phyloP scores from a whole-genome alignment of 2,888 invertebrate genomes.

The Panzeria rudis region DNA sequence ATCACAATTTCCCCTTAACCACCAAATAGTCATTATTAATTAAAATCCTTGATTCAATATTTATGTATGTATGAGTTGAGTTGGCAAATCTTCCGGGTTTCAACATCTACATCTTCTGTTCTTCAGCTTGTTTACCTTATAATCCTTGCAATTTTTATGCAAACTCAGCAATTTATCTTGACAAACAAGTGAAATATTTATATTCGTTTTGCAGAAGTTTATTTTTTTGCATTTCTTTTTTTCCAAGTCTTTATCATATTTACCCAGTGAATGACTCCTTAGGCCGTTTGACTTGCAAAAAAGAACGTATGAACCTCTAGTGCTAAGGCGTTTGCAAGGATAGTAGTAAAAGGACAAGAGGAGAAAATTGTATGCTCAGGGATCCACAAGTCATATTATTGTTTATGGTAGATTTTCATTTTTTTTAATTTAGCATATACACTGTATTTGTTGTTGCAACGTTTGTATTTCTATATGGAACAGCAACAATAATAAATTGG shows the following conservation, averaged over 20 bases:
- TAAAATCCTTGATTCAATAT: constrained; percentile 66
- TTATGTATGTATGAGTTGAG: constrained; percentile 49
- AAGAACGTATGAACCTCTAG: constrained; percentile 3
- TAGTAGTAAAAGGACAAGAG: not conserved
- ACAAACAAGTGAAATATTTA: constrained; percentile 68
- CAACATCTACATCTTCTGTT: constrained; percentile 49
- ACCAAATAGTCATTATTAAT: constrained; percentile 66
- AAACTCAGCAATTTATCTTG: constrained; percentile 70
- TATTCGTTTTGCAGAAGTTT: constrained; percentile 36
- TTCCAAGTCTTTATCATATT: constrained; percentile 71
- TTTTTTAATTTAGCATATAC: constrained; percentile 21
- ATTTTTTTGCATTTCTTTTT: constrained; percentile 20
- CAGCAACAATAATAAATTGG: constrained; percentile 34
- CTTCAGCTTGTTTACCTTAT: constrained; percentile 66
- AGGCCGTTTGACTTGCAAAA: constrained; percentile 62
- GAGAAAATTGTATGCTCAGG: not conserved
- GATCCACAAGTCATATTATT: constrained; percentile 63
- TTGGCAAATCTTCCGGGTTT: constrained; percentile 66
- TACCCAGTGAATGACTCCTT: constrained; percentile 74
- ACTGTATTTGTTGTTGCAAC: constrained; percentile 58
- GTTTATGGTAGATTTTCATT: constrained; percentile 57
- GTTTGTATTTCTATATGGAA: constrained; percentile 52
- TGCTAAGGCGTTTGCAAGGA: not conserved
- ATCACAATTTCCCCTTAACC: constrained; percentile 33
- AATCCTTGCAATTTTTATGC: constrained; percentile 72